phyloP scores from a whole-genome alignment of 1,140 invertebrate genomes.

The Polyergus mexicanus region DNA sequence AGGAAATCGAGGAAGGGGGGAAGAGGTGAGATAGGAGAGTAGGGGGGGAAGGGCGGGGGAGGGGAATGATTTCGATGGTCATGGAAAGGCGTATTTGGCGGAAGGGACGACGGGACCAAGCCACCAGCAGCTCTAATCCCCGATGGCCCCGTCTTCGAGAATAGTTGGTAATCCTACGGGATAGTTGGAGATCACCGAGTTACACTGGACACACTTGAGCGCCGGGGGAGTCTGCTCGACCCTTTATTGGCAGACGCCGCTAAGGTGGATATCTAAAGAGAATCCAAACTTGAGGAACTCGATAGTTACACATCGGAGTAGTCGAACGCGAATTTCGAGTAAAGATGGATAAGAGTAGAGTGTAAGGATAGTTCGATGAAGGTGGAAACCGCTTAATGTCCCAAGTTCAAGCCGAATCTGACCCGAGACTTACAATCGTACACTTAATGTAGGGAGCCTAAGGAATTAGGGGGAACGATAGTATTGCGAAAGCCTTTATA shows the following conservation, averaged over 20 bases:
- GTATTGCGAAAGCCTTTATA: conserved; percentile 34
- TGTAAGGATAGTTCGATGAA: conserved; percentile 52
- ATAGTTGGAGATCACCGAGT: conserved; percentile 87
- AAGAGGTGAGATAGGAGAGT: not conserved
- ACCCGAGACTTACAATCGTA: conserved; percentile 72
- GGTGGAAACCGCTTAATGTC: conserved; percentile 75
- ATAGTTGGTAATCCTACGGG: conserved; percentile 87
- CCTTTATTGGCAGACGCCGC: conserved; percentile 75
- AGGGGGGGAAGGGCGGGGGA: conserved; percentile 11
- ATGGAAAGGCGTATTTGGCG: conserved; percentile 71
- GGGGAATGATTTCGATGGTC: conserved; percentile 71
- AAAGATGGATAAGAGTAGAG: conserved; percentile 55
- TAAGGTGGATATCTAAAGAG: conserved; percentile 77
- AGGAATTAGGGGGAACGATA: conserved; percentile 58
- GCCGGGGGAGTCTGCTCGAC: conserved; percentile 62
- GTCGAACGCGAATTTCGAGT: conserved; percentile 64
- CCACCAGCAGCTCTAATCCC: conserved; percentile 82
- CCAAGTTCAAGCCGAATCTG: conserved; percentile 71
- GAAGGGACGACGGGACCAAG: conserved; percentile 69
- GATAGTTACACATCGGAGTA: conserved; percentile 71
- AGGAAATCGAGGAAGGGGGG: conserved; percentile 14
- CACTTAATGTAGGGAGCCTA: conserved; percentile 71
- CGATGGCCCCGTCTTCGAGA: conserved; percentile 85
- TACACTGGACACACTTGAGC: conserved; percentile 80
- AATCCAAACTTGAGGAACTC: conserved; percentile 76